These are phyloP conservation scores for Microctonus aethiopoides DNA, from an alignment of 2,888 invertebrate species.

Conservation along the genomic window DNA sequence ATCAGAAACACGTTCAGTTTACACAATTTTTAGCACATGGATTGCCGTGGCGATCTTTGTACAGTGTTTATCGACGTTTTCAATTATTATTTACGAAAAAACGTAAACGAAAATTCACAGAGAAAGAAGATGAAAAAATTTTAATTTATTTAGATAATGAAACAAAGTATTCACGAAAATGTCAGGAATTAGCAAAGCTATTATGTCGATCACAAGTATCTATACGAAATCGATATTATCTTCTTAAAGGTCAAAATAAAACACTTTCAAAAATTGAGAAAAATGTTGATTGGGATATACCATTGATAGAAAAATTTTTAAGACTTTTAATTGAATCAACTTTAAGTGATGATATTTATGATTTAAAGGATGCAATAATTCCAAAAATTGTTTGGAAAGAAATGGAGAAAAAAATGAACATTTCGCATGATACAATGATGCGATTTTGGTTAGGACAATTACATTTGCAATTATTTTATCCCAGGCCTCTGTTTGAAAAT, in stretches of 20 bases:
- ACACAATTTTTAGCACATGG: slow-evolving; percentile 16
- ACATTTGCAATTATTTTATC: slow-evolving; percentile 58
- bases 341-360: slow-evolving; percentile 44
- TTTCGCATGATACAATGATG: slow-evolving; percentile 43
- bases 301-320: slow-evolving; percentile 48
- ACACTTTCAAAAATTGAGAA: slow-evolving; percentile 1
- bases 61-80: slow-evolving; percentile 11
- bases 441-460: slow-evolving; percentile 53
- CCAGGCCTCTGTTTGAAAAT: slow-evolving; percentile 50
- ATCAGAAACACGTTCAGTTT: slow-evolving; percentile 3
- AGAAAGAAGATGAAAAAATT: slow-evolving; percentile 49
- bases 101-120: slow-evolving; percentile 38
- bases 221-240: slow-evolving; percentile 44
- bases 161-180: slow-evolving; percentile 34
- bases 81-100: not conserved
- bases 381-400: slow-evolving; percentile 54
- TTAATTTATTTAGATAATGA: slow-evolving; percentile 42
- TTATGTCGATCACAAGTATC: slow-evolving; percentile 49
- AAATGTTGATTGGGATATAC: slow-evolving; percentile 46
- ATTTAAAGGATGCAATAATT: slow-evolving; percentile 54
- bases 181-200: slow-evolving; percentile 44
- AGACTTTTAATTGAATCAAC: slow-evolving; percentile 48
- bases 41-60: slow-evolving; percentile 13
- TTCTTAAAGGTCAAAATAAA: slow-evolving; percentile 14
- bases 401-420: slow-evolving; percentile 48